phyloP scores from a whole-genome alignment of 1,140 invertebrate genomes.

The Orchesella cincta region DNA sequence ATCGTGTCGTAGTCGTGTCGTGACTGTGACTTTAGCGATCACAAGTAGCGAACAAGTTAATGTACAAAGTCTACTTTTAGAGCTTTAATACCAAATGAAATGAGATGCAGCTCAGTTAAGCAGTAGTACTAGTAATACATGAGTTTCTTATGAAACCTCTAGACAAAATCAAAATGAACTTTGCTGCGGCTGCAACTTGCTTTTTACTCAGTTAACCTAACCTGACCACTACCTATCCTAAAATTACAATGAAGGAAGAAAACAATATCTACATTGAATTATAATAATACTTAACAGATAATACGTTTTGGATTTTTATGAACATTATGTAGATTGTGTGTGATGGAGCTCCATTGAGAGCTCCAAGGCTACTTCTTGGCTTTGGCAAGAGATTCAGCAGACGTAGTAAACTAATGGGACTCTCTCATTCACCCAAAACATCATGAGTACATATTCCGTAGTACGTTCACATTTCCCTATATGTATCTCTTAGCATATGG shows the following conservation, averaged over 20 bases:
- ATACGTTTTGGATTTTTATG: background rate
- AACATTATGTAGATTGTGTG: background rate
- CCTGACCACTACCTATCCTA: no score
- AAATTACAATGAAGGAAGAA: background rate
- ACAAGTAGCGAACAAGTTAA: background rate
- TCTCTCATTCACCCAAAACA: background rate
- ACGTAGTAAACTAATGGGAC: background rate
- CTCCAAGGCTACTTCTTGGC: slow-evolving; percentile 23
- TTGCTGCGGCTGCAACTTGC: no score
- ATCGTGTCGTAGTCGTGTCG: background rate
- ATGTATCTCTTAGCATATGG: background rate
- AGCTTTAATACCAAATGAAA: no score
- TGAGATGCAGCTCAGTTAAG: no score
- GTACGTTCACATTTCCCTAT: no score
- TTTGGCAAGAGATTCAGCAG: background rate
- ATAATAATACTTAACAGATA: background rate
- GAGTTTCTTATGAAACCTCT: no score
- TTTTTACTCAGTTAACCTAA: no score
- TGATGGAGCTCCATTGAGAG: slow-evolving; percentile 28
- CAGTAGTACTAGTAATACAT: no score
- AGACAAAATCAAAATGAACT: no score
- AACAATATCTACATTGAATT: background rate
- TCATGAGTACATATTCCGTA: no score
- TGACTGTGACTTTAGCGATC: background rate
- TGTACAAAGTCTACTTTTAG: background rate